Percentiles rank a stretch among this genome's conserved stretches.
Conservation (phyloP, 2,113 vertebrate genomes). For the Nothobranchius furzeri region DNA sequence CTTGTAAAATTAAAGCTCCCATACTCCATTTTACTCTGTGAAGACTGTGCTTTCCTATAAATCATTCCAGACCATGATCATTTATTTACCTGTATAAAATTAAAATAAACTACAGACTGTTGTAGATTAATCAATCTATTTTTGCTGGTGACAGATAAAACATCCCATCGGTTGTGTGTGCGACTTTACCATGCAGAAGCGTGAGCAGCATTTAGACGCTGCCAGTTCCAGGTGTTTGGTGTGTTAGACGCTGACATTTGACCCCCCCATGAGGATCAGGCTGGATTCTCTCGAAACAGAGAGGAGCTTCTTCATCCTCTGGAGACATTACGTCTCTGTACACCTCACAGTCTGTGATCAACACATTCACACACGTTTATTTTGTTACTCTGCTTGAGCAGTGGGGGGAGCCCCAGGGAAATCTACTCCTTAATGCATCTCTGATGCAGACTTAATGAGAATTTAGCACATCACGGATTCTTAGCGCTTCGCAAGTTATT, state of each 20-base stretch:
- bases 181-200: slow-evolving; percentile 17
- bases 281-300: slow-evolving; percentile 36
- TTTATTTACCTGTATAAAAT: background rate
- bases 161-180: slow-evolving; percentile 40
- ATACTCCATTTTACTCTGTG: too few species aligned
- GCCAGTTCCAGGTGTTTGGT: slow-evolving; percentile 53
- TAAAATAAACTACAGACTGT: slow-evolving; percentile 7
- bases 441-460: slow-evolving; percentile 81
- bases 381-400: slow-evolving; percentile 66
- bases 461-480: slow-evolving; percentile 78
- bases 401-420: slow-evolving; percentile 67
- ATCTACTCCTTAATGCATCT: slow-evolving; percentile 81
- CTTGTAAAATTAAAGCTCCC: too few species aligned
- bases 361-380: slow-evolving; percentile 62
- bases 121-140: slow-evolving; percentile 31
- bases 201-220: slow-evolving; percentile 34
- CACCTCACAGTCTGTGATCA: slow-evolving; percentile 42
- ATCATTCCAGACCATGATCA: background rate
- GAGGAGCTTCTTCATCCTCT: slow-evolving; percentile 42
- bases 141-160: slow-evolving; percentile 27
- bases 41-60: background rate
- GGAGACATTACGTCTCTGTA: slow-evolving; percentile 47
- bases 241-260: slow-evolving; percentile 32
- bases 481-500: slow-evolving; percentile 59
- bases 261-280: slow-evolving; percentile 49